Base-by-base conservation (phyloP, 2,113 vertebrate genomes). In the Sturnira hondurensis region DNA sequence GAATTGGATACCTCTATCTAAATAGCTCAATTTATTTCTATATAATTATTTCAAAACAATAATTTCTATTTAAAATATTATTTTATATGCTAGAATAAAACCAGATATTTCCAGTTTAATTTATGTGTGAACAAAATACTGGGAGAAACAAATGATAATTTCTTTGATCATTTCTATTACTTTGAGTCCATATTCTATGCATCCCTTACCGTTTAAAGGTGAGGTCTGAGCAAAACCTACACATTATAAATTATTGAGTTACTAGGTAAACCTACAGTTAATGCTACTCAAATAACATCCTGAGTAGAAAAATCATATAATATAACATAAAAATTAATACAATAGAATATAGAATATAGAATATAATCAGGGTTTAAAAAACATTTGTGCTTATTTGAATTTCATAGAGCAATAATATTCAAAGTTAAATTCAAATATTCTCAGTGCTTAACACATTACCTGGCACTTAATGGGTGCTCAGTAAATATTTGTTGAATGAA, bases 401-500 rank as follows among this genome's bases (percentile, higher is more conserved):
- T 33, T 93, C 33, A 88, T 2, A 71, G 20, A 89, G 26, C 20
- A 94, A 50, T 76, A 61, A 73, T 7, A 91, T 36, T 47, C 45
- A 84, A 92, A 97, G 28, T 82, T 82, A 95, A 73, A 73, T 68
- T 61, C 5, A 92, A 77, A 54, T 67, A 65, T 85, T 15, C 24
- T 73, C 17, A 45, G 20, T 20, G 3, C 50, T 85, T 74, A 81
- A 26, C n/a, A 80, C 50, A 91, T 58, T 97, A 38, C 13, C 24
- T 93, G n/a, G 12, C 24, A 82, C 33, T 97, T 73, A 89, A 78
- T 47, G 16, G 4, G 16, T 82, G 6, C 17, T 92, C 77, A 94
- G 14, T 56, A 94, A 92, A 88, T 89, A 92, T 86, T 83, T 92
- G 47, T 31, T 43, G 36, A 92, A 73, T 73, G n/a, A 67, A 94